Evolutionary conservation across 2,113 vertebrate species (phyloP).

Genomic region (Piprites chloris): DNA sequence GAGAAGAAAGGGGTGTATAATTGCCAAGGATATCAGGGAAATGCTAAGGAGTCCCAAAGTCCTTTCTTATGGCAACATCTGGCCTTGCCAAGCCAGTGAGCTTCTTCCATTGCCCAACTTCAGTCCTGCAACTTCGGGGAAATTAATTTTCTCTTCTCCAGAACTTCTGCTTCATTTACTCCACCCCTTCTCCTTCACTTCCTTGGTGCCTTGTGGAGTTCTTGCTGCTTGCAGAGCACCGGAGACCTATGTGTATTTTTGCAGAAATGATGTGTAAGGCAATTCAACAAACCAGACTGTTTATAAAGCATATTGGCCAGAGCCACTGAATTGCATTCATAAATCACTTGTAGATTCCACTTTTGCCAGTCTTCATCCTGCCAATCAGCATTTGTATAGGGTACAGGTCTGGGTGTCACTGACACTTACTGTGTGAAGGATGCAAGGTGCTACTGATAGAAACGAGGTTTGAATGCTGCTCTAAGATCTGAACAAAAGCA

Average conservation of each 20-base stretch:
- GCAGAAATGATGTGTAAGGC: neutral
- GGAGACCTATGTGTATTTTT: neutral
- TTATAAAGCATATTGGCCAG: slow-evolving; percentile 10
- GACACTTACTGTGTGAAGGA: neutral
- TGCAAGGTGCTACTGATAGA: neutral
- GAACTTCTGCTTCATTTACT: neutral
- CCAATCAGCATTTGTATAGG: neutral
- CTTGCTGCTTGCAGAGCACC: neutral
- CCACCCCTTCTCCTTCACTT: neutral
- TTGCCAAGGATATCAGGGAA: neutral
- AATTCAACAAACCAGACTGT: neutral
- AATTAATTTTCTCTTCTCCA: neutral
- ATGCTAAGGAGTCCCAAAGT: neutral
- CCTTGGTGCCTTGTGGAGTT: neutral
- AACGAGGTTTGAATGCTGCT: neutral
- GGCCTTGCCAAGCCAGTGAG: neutral
- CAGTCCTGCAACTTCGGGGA: neutral
- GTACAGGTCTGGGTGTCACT: neutral
- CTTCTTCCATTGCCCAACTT: neutral
- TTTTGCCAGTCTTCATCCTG: neutral
- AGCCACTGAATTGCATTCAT: neutral
- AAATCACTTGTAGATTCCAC: neutral
- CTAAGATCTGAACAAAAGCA: neutral
- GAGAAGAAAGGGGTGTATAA: slow-evolving; percentile 13
- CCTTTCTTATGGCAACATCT: neutral